Evolutionary conservation across 2,113 vertebrate species (phyloP), one percentile per base, ranked within the genome.

Genomic region (Marmota monax): DNA sequence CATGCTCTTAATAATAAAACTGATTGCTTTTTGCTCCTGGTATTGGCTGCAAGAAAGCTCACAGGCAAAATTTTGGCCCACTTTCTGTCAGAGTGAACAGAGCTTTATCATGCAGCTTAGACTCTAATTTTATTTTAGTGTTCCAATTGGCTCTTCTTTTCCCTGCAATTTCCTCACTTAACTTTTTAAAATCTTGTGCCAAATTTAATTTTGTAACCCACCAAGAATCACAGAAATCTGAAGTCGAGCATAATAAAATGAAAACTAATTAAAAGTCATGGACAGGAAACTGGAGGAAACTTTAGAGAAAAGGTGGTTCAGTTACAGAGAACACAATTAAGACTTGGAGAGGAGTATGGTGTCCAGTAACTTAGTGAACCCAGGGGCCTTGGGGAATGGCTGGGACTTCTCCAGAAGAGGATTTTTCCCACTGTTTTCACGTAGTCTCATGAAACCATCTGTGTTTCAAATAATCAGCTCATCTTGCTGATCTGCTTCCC

Each of bases 161-260:
- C 42, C 6, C 9, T 76, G 4, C 3, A 32, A 10, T 77, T 65
- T 56, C 32, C 3, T 67, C 56, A 56, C 48, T 23, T 61, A 48
- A 48, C 27, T 91, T 88, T 90, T 88, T 17, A 70, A 85, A 76
- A 65, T 73, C 39, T n/a, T 74, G 12, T 39, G 58, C 70, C 70
- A 48, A 70, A 83, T 79, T 87, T 83, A 51, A 67, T 92, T 95
- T 84, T 79, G 51, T 25, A 67, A 96, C 22, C 67, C 74, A 48
- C 73, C 51, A 39, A 73, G 48, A 76, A 80, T 39, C 65, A 63
- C 18, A 58, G 25, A 18, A 89, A 13, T 84, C 77, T 34, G 25
- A 87, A 69, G 25, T 58, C 14, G 74, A 34, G 16, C 39, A 39
- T 53, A 63, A 89, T 34, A n/a, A 86, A 29, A 32, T 39, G 32